A percentile compares a stretch with the other conserved stretches of the same genome.
Evolutionary conservation across 30 jellyfish, hydroid and myxozoan species (phyloP).

Genomic region (Hydractinia echinata): DNA sequence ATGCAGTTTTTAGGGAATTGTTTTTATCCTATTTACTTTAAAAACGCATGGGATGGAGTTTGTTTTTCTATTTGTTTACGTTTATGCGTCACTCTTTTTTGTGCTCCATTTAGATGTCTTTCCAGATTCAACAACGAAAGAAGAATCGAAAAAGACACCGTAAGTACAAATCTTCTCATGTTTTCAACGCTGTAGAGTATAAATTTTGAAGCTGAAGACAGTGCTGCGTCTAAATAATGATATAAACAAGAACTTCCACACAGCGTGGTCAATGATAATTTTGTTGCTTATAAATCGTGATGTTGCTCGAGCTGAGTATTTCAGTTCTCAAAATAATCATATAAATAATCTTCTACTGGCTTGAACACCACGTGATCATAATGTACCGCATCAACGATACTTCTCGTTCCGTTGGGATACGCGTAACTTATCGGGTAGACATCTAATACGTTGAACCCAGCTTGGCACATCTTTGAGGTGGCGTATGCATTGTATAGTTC

Average conservation of each 20-base stretch:
- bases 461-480: constrained; percentile 80
- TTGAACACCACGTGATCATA: constrained; percentile 56
- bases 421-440: constrained; percentile 91
- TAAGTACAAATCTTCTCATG: not conserved
- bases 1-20: not conserved
- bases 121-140: constrained; percentile 75
- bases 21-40: not conserved
- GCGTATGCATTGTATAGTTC: constrained; percentile 91
- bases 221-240: too few relatives aligned
- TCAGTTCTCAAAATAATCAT: constrained; percentile 52
- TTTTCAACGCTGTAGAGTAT: too few relatives aligned
- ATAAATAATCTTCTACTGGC: constrained; percentile 77
- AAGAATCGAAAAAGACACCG: constrained; percentile 44
- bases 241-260: too few relatives aligned
- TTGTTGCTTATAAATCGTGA: too few relatives aligned
- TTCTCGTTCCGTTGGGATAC: constrained; percentile 93
- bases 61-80: not conserved
- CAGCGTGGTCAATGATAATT: too few relatives aligned
- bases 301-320: not conserved
- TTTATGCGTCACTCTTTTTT: not conserved
- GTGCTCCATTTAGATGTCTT: constrained; percentile 21
- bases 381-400: constrained; percentile 90
- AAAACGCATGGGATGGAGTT: not conserved
- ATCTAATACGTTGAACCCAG: constrained; percentile 80
- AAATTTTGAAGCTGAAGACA: too few relatives aligned